Percentiles rank a stretch among this genome's conserved stretches.
These are phyloP conservation scores for Dryobota labecula DNA, from an alignment of 2,888 invertebrate genomes.

Conservation along the genomic window DNA sequence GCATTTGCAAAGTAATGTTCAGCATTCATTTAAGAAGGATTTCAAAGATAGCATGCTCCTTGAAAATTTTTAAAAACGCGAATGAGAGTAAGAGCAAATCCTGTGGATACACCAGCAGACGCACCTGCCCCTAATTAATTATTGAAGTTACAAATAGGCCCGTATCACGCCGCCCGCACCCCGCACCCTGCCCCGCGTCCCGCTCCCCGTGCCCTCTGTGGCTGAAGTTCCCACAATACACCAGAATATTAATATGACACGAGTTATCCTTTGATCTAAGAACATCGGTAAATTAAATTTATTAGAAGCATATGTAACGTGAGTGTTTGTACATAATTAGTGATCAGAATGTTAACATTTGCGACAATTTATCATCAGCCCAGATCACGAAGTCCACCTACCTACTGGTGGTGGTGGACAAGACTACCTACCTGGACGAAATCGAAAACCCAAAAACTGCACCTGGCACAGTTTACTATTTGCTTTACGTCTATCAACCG, in stretches of 20 bases:
- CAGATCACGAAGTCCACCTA: neutral
- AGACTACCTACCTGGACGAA: neutral
- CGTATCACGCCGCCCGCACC: constrained; percentile 48
- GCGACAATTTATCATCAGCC: neutral
- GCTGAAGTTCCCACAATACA: constrained; percentile 11
- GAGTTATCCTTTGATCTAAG: neutral
- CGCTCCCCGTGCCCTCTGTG: neutral
- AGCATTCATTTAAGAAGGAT: constrained; percentile 50
- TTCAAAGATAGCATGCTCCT: constrained; percentile 45
- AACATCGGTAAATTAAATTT: neutral
- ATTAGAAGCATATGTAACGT: neutral
- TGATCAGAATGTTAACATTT: too few relatives aligned
- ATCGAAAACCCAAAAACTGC: neutral
- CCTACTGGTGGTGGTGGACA: neutral
- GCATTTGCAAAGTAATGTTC: constrained; percentile 38
- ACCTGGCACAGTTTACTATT: too few relatives aligned
- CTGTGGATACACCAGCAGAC: constrained; percentile 58
- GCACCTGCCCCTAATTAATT: constrained; percentile 72
- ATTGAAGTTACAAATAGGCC: constrained; percentile 75
- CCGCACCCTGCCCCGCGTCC: constrained; percentile 3
- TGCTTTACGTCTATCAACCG: too few relatives aligned
- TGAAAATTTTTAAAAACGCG: constrained; percentile 51
- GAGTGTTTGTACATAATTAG: neutral
- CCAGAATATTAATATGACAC: constrained; percentile 11
- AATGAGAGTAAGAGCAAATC: constrained; percentile 54